phyloP scores from a whole-genome alignment of 2,797 vertebrate genomes.

The Picus viridis region DNA sequence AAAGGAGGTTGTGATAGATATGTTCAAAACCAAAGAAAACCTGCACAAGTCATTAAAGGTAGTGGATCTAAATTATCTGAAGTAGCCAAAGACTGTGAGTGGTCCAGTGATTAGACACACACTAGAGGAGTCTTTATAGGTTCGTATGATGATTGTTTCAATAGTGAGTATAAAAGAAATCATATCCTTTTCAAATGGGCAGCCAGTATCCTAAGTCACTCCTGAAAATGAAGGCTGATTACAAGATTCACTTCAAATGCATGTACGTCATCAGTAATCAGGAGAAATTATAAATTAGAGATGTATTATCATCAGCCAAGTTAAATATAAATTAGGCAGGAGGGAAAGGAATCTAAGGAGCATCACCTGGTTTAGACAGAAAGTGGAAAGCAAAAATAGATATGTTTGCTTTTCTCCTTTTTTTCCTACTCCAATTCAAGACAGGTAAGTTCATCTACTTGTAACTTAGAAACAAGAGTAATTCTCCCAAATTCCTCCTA shows the following conservation, averaged over 20 bases:
- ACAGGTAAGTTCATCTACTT: not conserved
- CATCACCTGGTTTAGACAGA: constrained; percentile 53
- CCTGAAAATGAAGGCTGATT: constrained; percentile 66
- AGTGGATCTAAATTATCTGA: not conserved
- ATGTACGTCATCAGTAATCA: constrained; percentile 68
- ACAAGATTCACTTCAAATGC: constrained; percentile 62
- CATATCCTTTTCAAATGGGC: constrained; percentile 36
- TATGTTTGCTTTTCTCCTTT: not conserved
- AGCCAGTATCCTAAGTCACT: constrained; percentile 58
- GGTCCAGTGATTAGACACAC: not conserved
- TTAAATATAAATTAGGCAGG: constrained; percentile 62
- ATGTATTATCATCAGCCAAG: constrained; percentile 53
- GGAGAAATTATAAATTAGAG: constrained; percentile 68
- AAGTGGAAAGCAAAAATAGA: constrained; percentile 37
- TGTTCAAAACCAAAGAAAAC: not conserved
- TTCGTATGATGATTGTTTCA: constrained; percentile 16
- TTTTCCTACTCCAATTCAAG: not conserved
- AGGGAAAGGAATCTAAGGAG: constrained; percentile 26
- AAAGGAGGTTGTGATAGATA: not conserved
- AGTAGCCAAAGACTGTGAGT: not conserved
- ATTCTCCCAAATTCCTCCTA: not conserved
- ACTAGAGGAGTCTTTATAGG: not conserved
- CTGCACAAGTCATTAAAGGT: not conserved
- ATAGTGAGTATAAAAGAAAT: constrained; percentile 32
- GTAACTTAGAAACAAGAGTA: not conserved